Base-by-base conservation (phyloP, 2,888 invertebrate genomes). In the Temnothorax rugatulus region DNA sequence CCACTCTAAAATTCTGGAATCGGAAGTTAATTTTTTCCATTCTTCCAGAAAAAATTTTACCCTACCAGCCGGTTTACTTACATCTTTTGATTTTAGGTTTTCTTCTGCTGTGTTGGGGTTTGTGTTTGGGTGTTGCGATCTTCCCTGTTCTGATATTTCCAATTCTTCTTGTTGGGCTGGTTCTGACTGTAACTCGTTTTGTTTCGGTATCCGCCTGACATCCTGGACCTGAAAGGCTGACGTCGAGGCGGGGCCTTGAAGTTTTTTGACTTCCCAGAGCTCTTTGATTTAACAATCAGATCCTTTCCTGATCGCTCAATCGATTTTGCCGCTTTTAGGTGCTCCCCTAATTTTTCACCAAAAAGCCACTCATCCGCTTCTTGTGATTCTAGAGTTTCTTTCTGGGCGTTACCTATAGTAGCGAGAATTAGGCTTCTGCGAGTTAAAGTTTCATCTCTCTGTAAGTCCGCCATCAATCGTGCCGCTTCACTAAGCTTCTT, bases 51-150 rank as follows among this genome's bases (percentile, higher is more conserved):
- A 86, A 7, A 44, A 18, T 74, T 18, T 50, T 13, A 88, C 41
- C 13, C 86, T 74, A 1, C n/a, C 79, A 9, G 86, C 81, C 86
- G 84, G 68, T 86, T 86, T 88, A 89, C 87, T 77, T 83, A 90
- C 76, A 82, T 38, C 84, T 85, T 38, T 81, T 63, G 7, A 8
- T n/a, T 1, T 3, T 64, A n/a, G 2, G 8, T 21, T 88, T 54
- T 83, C 82, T 71, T 89, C 88, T 74, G 59, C 52, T 11, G 88
- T 89, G 83, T 86, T 57, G 84, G 63, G 18, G 13, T 11, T 34
- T 9, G 88, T 87, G 84, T 82, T 44, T 84, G 71, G 25, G 8
- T 1, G 38, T n/a, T 47, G 82, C 21, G 34, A 25, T 73, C 21
- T 15, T 9, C 41, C 21, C 9, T 54, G 54, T 18, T 50, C 57